Evolutionary conservation across 2,888 invertebrate genomes (phyloP).

Genomic region (Lobophora halterata): DNA sequence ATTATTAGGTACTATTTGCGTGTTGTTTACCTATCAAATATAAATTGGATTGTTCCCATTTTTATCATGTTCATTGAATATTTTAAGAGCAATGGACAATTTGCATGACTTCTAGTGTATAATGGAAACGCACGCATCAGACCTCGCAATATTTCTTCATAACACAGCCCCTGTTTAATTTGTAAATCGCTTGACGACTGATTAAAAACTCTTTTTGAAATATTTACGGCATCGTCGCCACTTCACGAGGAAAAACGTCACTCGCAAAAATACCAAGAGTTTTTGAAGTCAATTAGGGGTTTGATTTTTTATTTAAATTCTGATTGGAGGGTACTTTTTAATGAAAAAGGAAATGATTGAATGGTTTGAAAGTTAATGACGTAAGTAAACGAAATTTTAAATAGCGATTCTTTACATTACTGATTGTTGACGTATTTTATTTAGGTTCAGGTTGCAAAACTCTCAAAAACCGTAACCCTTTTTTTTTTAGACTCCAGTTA

Average conservation of each 20-base stretch:
- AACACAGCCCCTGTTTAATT: slow-evolving; percentile 78
- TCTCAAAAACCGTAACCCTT: too few relatives aligned
- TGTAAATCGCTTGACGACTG: slow-evolving; percentile 79
- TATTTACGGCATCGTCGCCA: slow-evolving; percentile 55
- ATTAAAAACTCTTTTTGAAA: slow-evolving; percentile 79
- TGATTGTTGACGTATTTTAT: too few relatives aligned
- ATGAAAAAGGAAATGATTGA: slow-evolving; percentile 16
- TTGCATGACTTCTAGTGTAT: too few relatives aligned
- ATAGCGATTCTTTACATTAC: too few relatives aligned
- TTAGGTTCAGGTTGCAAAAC: too few relatives aligned
- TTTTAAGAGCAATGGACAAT: too few relatives aligned
- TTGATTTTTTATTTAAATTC: slow-evolving; percentile 16
- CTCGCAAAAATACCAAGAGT: slow-evolving; percentile 19
- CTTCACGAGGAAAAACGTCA: slow-evolving; percentile 27
- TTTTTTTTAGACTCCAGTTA: too few relatives aligned
- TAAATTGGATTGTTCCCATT: not conserved
- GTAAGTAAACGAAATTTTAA: not conserved
- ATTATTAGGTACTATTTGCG: too few relatives aligned
- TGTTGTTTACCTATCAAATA: too few relatives aligned
- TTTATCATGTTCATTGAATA: slow-evolving; percentile 2
- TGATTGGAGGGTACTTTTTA: slow-evolving; percentile 7
- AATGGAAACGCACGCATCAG: slow-evolving; percentile 48
- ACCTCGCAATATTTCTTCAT: slow-evolving; percentile 73
- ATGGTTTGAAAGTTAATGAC: slow-evolving; percentile 7
- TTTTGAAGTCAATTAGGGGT: slow-evolving; percentile 23